Conservation (phyloP, 2,797 vertebrate species). For the Chrosomus eos region DNA sequence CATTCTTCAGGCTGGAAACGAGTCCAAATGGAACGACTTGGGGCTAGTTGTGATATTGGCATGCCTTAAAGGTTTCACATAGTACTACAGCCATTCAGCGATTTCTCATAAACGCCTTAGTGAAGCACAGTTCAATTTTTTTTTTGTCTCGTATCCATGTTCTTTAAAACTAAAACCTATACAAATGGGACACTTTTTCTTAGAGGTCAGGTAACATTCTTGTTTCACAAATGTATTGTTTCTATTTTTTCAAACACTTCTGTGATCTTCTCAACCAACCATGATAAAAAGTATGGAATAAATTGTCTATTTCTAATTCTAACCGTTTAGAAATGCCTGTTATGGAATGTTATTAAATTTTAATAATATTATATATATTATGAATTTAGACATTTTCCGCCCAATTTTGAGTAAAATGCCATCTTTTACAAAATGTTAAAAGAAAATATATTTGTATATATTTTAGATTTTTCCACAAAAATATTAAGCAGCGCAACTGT, state of each 20-base stretch:
- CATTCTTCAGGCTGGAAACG: conserved; percentile 55
- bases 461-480: too few species aligned
- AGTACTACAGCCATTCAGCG: not conserved
- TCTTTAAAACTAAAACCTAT: conserved; percentile 7
- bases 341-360: too few species aligned
- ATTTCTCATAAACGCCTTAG: conserved; percentile 7
- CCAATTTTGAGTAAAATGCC: too few species aligned
- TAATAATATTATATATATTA: too few species aligned
- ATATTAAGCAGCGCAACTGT: too few species aligned
- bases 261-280: not conserved
- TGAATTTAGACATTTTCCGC: too few species aligned
- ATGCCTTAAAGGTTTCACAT: conserved; percentile 20
- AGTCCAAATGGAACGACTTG: conserved; percentile 45
- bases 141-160: not conserved
- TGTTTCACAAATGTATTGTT: not conserved
- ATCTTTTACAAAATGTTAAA: too few species aligned
- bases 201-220: not conserved
- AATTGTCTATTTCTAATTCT: not conserved
- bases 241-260: not conserved
- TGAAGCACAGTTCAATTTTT: not conserved
- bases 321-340: not conserved
- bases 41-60: conserved; percentile 37
- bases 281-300: not conserved
- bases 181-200: not conserved
- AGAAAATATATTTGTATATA: too few species aligned